Evolutionary conservation across 2,797 vertebrate species (phyloP).

Genomic region (Hippopotamyrus pictus): DNA sequence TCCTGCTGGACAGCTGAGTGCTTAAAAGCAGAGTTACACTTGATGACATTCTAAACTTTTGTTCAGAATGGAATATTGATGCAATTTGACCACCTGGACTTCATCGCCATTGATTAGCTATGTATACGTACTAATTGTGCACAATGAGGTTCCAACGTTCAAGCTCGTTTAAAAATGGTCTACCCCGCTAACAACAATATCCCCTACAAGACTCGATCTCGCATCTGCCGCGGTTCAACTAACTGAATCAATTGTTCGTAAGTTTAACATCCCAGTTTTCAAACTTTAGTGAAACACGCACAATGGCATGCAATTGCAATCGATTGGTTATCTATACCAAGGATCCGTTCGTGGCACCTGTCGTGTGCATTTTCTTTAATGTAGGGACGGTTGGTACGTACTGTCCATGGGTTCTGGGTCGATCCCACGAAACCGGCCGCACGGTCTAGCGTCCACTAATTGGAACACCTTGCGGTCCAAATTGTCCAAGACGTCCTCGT

Average conservation of each 20-base stretch:
- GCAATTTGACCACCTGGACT: not conserved
- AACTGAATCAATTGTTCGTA: not conserved
- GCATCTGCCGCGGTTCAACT: not conserved
- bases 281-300: not conserved
- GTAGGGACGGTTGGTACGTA: slow-evolving; percentile 44
- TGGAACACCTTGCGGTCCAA: slow-evolving; percentile 63
- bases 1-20: not conserved
- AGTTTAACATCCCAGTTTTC: not conserved
- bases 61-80: not conserved
- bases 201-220: not conserved
- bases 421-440: slow-evolving; percentile 72
- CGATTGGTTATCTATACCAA: not conserved
- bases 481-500: slow-evolving; percentile 79
- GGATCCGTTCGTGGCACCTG: not conserved
- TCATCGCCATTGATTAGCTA: not conserved
- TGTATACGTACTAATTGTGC: not conserved
- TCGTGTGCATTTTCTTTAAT: not conserved
- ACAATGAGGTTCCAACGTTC: not conserved
- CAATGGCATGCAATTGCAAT: not conserved
- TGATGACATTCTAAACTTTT: not conserved
- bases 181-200: not conserved
- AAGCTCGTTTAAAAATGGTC: not conserved
- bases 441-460: slow-evolving; percentile 77
- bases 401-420: slow-evolving; percentile 81
- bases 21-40: not conserved